phyloP scores from a whole-genome alignment of 2,113 vertebrate genomes.

The Mirza zaza region DNA sequence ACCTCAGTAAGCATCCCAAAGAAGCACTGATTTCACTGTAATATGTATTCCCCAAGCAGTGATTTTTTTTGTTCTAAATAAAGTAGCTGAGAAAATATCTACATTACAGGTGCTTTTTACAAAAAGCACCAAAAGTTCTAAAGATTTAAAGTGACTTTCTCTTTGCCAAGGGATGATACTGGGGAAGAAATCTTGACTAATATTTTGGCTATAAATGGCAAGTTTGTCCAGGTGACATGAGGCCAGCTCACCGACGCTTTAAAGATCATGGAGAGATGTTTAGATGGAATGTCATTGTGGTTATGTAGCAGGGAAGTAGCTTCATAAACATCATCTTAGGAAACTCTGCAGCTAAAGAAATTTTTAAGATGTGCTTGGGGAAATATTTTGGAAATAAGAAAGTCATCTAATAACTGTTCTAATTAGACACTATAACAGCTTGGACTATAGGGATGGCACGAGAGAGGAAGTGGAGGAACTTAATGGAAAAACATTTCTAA shows the following conservation, averaged over 20 bases:
- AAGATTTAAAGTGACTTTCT: conserved; percentile 17
- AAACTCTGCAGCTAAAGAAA: background rate
- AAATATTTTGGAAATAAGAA: conserved; percentile 11
- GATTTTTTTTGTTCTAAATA: background rate
- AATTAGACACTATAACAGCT: background rate
- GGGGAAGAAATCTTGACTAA: background rate
- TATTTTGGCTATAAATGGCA: background rate
- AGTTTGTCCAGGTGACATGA: background rate
- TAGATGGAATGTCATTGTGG: too few relatives aligned
- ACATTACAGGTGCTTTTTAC: background rate
- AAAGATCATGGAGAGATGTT: background rate
- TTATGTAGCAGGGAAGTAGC: background rate
- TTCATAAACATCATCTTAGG: background rate
- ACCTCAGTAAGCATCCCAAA: background rate
- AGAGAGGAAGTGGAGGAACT: background rate
- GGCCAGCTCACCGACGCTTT: background rate
- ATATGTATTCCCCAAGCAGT: background rate
- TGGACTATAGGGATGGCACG: background rate
- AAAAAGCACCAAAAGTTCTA: background rate
- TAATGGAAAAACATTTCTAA: background rate
- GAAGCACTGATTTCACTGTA: background rate
- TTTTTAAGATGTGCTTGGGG: background rate
- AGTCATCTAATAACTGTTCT: background rate
- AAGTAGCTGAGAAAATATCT: background rate
- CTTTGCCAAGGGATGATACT: background rate